Base-by-base conservation (phyloP, 2,113 vertebrate species). In the Lutjanus erythropterus region DNA sequence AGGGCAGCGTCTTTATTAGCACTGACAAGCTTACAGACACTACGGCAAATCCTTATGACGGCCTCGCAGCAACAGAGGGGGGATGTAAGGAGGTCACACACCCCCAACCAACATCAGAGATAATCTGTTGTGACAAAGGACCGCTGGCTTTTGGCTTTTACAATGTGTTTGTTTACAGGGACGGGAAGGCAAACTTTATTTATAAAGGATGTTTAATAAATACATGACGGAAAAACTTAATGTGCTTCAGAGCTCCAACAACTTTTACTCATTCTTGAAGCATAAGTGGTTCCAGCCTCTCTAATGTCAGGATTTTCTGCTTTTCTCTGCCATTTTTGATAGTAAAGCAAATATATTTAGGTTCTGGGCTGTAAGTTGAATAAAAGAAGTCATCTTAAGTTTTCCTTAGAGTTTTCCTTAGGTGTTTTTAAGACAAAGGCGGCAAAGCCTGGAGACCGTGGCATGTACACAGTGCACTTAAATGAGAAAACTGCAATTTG, bases 41-140 rank as follows among this genome's bases (percentile, higher is more conserved):
- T 44, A 72, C 46, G 2, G 27, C 41, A 81, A 89, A 88, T 86
- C 72, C 78, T 87, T 78, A 5, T 75, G 89, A 89, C 56, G 15
- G 86, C 76, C 74, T 65, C 1, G 39, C 41, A 82, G 75, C 76
- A 52, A 68, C 79, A 58, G 61, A 50, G 76, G 58, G 64, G 47
- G 62, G 64, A 1, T 33, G 60, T 47, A 23, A 60, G 64, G 81
- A 62, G 75, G 84, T 79, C 83, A 77, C 60, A 75, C 49, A 58
- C 39, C 67, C 62, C 60, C 25, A 41, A 47, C 35, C 33, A 49
- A 16, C 61, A 82, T 88, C 86, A 70, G 0, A 2, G 61, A n/a
- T 91, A 86, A 91, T 88, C 66, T 55, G 25, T 56, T 64, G 60
- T 83, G 88, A 91, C 89, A 87, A 78, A 70, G 23, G 67, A 69